Conservation (phyloP, 2,797 vertebrate species). For the Bovichtus diacanthus region DNA sequence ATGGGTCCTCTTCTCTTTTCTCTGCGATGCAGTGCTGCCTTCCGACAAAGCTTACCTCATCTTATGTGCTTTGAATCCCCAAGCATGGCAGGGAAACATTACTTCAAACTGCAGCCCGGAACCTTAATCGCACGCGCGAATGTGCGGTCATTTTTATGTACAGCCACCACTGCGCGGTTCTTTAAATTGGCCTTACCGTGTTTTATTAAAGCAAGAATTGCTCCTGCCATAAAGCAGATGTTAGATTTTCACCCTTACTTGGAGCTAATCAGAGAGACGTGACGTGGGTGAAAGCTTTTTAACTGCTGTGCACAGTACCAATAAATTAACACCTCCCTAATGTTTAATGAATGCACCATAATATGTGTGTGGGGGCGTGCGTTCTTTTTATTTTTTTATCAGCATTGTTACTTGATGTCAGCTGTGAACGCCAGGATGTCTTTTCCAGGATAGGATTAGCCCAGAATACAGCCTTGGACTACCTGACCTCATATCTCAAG, state of each 20-base stretch:
- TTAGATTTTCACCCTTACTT: slow-evolving; percentile 35
- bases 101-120: slow-evolving; percentile 32
- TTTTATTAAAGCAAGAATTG: slow-evolving; percentile 45
- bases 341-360: slow-evolving; percentile 38
- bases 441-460: slow-evolving; percentile 19
- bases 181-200: slow-evolving; percentile 1
- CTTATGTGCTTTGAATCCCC: slow-evolving; percentile 64
- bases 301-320: slow-evolving; percentile 37
- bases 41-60: slow-evolving; percentile 62
- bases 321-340: slow-evolving; percentile 47
- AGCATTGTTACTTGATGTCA: slow-evolving; percentile 29
- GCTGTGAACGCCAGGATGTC: background rate
- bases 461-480: slow-evolving; percentile 1
- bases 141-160: slow-evolving; percentile 20
- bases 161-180: background rate
- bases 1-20: slow-evolving; percentile 1
- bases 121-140: slow-evolving; percentile 13
- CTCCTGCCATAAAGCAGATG: slow-evolving; percentile 36
- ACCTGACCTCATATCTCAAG: slow-evolving; percentile 20
- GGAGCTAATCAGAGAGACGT: slow-evolving; percentile 37
- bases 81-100: slow-evolving; percentile 20
- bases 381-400: background rate
- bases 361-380: background rate
- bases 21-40: slow-evolving; percentile 46
- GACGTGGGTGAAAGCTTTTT: slow-evolving; percentile 51